These are phyloP conservation scores for Trypoxylus dichotomus DNA, from an alignment of 1,140 invertebrate species.

Conservation along the genomic window DNA sequence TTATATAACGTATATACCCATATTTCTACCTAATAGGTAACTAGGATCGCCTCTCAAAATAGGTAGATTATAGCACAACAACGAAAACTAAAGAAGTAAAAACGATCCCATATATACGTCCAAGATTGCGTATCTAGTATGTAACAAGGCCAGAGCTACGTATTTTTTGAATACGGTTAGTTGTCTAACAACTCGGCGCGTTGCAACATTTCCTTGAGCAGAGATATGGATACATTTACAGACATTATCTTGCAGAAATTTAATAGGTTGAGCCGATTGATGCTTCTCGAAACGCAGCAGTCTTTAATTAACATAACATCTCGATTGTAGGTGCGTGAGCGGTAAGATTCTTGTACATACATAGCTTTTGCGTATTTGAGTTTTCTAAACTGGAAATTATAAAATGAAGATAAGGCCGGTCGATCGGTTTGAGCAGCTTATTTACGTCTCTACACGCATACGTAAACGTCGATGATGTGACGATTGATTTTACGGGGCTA, in stretches of 20 bases:
- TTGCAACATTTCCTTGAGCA: slow-evolving; percentile 19
- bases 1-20: no score
- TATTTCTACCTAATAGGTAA: no score
- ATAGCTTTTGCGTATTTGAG: background rate
- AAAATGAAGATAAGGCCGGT: slow-evolving; percentile 2
- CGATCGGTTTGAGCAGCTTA: background rate
- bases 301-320: slow-evolving; percentile 15
- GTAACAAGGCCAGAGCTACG: slow-evolving; percentile 6
- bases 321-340: background rate
- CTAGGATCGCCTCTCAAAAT: no score
- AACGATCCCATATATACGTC: slow-evolving; percentile 11
- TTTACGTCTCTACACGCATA: background rate
- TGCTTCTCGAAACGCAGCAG: background rate
- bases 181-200: slow-evolving; percentile 10
- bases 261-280: slow-evolving; percentile 11
- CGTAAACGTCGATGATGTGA: background rate
- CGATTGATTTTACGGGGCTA: background rate
- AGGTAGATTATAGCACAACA: background rate
- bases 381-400: slow-evolving; percentile 17
- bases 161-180: slow-evolving; percentile 15
- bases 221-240: slow-evolving; percentile 24
- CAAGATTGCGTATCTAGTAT: background rate
- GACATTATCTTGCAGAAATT: slow-evolving; percentile 19
- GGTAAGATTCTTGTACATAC: background rate
- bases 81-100: background rate